phyloP scores from a whole-genome alignment of 1,140 invertebrate species.

The Tyrophagus putrescentiae region DNA sequence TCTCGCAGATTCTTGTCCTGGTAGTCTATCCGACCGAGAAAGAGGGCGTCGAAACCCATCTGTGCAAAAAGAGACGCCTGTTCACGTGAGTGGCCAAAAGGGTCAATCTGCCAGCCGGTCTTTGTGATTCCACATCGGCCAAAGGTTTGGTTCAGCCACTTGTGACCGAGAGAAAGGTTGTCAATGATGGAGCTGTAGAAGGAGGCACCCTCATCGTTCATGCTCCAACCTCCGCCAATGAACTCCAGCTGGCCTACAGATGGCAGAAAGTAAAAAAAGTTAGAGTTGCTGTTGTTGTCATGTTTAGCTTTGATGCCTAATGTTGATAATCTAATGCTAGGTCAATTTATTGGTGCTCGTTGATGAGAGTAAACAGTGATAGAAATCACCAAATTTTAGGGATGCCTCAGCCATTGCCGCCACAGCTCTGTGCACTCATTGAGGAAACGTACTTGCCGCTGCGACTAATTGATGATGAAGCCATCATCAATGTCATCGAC shows the following conservation, averaged over 20 bases:
- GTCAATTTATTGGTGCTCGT: no score
- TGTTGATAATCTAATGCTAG: no score
- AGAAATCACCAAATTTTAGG: slow-evolving; percentile 72
- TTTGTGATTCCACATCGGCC: slow-evolving; percentile 56
- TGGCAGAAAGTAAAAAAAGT: no score
- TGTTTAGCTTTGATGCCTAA: not conserved
- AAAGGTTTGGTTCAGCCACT: slow-evolving; percentile 67
- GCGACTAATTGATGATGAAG: no score
- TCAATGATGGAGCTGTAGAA: slow-evolving; percentile 86
- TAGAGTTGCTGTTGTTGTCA: not conserved
- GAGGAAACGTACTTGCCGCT: no score
- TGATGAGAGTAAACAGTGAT: no score
- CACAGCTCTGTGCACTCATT: no score
- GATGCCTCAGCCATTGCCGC: slow-evolving; percentile 51
- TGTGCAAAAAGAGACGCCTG: slow-evolving; percentile 60
- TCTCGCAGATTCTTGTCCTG: slow-evolving; percentile 56
- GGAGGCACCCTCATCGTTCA: slow-evolving; percentile 90
- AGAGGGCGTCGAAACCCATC: slow-evolving; percentile 54
- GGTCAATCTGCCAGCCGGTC: slow-evolving; percentile 73
- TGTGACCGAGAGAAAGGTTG: slow-evolving; percentile 88
- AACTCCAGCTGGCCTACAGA: slow-evolving; percentile 68
- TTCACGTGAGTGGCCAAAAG: slow-evolving; percentile 76
- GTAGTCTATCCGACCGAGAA: slow-evolving; percentile 74
- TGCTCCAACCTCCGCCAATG: slow-evolving; percentile 91
- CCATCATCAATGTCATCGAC: no score